Conservation (phyloP, 2,888 invertebrate species). For the Drosophila atroscutellata region DNA sequence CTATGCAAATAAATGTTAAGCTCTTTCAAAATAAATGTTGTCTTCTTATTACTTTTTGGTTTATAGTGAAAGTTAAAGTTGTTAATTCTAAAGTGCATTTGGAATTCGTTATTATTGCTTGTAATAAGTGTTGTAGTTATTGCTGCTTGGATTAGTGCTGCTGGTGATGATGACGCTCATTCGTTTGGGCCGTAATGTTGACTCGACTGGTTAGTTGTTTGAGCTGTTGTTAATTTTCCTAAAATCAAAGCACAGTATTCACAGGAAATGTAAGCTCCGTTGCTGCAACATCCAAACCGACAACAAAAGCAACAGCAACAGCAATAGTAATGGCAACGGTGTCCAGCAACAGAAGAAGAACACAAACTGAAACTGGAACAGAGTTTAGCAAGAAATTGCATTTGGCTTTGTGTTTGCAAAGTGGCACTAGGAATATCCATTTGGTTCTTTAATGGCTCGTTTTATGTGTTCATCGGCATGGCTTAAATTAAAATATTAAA, state of each 20-base stretch:
- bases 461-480: constrained; percentile 74
- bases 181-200: constrained; percentile 79
- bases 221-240: constrained; percentile 80
- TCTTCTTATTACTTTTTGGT: neutral
- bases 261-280: constrained; percentile 78
- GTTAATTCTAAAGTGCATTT: constrained; percentile 20
- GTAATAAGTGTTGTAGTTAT: constrained; percentile 24
- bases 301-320: constrained; percentile 9
- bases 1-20: neutral
- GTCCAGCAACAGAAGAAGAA: constrained; percentile 31
- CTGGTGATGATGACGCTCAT: constrained; percentile 74
- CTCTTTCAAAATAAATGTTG: neutral
- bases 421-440: constrained; percentile 36
- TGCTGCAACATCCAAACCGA: constrained; percentile 51
- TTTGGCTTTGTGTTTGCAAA: constrained; percentile 50
- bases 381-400: constrained; percentile 55
- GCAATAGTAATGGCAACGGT: constrained; percentile 8
- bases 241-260: constrained; percentile 80
- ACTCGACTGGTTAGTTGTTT: constrained; percentile 75
- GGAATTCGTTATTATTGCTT: constrained; percentile 16
- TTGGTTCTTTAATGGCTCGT: constrained; percentile 62
- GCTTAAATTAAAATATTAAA: constrained; percentile 78
- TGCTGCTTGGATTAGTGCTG: constrained; percentile 50
- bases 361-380: constrained; percentile 47
- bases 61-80: neutral